These are phyloP conservation scores for Timandra comae DNA, from an alignment of 2,888 invertebrate species.

Conservation along the genomic window DNA sequence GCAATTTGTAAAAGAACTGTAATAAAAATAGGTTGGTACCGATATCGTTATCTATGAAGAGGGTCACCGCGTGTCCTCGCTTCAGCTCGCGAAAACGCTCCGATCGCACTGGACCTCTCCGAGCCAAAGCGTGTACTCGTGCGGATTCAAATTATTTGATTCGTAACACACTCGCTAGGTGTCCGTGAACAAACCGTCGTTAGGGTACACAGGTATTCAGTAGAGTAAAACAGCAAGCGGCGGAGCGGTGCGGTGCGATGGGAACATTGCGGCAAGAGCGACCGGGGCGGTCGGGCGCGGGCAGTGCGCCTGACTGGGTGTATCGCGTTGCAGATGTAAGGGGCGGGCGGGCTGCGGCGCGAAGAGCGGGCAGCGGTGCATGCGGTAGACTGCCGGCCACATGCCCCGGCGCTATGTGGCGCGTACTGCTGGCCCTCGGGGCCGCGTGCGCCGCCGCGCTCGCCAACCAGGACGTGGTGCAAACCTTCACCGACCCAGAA, in stretches of 20 bases:
- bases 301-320: slow-evolving; percentile 66
- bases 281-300: slow-evolving; percentile 43
- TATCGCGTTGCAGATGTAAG: slow-evolving; percentile 73
- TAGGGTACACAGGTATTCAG: slow-evolving; percentile 36
- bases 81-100: slow-evolving; percentile 63
- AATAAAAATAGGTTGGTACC: slow-evolving; percentile 61
- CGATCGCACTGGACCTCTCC: slow-evolving; percentile 74
- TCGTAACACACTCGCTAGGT: slow-evolving; percentile 38
- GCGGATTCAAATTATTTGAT: slow-evolving; percentile 33
- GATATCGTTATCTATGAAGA: slow-evolving; percentile 49
- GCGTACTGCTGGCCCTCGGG: slow-evolving; percentile 76
- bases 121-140: slow-evolving; percentile 54
- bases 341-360: slow-evolving; percentile 50
- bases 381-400: slow-evolving; percentile 67
- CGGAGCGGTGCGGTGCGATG: slow-evolving; percentile 69
- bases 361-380: slow-evolving; percentile 53
- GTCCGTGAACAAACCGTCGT: slow-evolving; percentile 33
- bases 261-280: slow-evolving; percentile 52
- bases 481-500: slow-evolving; percentile 80
- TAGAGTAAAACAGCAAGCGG: slow-evolving; percentile 40
- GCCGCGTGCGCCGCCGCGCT: slow-evolving; percentile 73
- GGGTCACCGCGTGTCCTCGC: slow-evolving; percentile 57
- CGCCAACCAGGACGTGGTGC: slow-evolving; percentile 81
- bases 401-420: slow-evolving; percentile 74
- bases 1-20: no score